Evolutionary conservation across 2,797 vertebrate species (phyloP), one percentile per base, ranked within the genome.

Genomic region (Peromyscus aztecus): DNA sequence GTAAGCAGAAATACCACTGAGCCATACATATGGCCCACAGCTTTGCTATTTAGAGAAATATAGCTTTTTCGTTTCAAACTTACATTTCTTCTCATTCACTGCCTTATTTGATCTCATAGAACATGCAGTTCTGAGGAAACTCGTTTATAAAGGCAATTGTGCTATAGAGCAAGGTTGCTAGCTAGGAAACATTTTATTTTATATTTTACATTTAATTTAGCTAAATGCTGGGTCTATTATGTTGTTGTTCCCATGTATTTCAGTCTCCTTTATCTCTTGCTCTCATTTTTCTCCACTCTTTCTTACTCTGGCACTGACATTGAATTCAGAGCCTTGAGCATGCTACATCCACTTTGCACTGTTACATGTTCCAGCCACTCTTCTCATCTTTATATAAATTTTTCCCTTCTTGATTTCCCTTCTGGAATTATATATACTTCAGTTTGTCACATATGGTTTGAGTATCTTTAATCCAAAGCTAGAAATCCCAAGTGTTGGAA

Each of bases 91-190:
- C 2, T 78, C 24, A 57, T 88, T 84, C 29, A 86, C 13, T 84
- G 37, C 5, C 5, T 82, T 46, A 16, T 87, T 89, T 95, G 29
- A 89, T 52, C 46, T 86, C 55, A 83, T 46, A 78, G 49, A 21
- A 40, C 21, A 88, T 19, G 2, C 27, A 63, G 37, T 88, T 17
- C 71, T 11, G 71, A 5, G 82, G 63, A 86, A 93, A 87, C 14
- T 65, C 37, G 52, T 92, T 89, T 93, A 43, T 31, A 92, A 92
- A 96, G 86, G 34, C 24, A 89, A 14, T 37, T 55, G 3, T 9
- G 9, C 89, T 92, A 52, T 90, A 88, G 37, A 92, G 37, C 83
- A 90, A 81, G 27, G 57, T 76, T 81, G 84, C 24, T 61, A 24
- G 86, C 52, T 21, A 6, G 6, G 59, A 21, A 90, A 92, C 5